Conservation (phyloP, 2,888 invertebrate species). For the Euspilapteryx auroguttella region DNA sequence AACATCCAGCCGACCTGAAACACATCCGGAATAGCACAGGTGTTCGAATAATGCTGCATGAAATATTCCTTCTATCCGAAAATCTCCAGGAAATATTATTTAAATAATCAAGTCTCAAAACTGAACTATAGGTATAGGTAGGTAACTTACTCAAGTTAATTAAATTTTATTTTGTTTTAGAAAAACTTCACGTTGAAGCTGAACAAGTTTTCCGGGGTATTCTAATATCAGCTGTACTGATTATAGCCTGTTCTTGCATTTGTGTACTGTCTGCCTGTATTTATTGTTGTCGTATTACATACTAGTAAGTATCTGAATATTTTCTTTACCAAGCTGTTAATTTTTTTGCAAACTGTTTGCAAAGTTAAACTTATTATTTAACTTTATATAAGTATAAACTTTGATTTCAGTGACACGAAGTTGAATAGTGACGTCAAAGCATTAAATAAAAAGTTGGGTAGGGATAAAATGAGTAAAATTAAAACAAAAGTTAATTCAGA, state of each 20-base stretch:
- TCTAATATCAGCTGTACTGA: slow-evolving; percentile 21
- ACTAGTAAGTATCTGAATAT: slow-evolving; percentile 18
- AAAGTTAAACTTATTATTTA: too few species aligned
- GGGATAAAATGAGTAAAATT: slow-evolving; percentile 15
- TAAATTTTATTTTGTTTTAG: too few species aligned
- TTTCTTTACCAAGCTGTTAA: too few species aligned
- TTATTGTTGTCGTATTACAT: slow-evolving; percentile 34
- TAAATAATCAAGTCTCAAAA: too few species aligned
- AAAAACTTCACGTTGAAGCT: slow-evolving; percentile 20
- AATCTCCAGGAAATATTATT: too few species aligned
- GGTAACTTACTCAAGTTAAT: too few species aligned
- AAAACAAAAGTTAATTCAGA: slow-evolving; percentile 10
- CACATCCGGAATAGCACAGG: not conserved
- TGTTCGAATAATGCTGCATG: too few species aligned
- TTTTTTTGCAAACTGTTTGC: too few species aligned
- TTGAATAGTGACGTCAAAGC: slow-evolving; percentile 23
- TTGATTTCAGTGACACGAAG: slow-evolving; percentile 22
- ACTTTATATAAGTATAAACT: too few species aligned
- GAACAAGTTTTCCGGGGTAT: slow-evolving; percentile 25
- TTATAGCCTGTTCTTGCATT: slow-evolving; percentile 21
- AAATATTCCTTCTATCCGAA: too few species aligned
- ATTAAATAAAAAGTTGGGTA: slow-evolving; percentile 23
- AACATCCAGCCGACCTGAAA: not conserved
- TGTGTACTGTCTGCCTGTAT: slow-evolving; percentile 24
- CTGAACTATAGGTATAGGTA: too few species aligned